Percentiles rank a stretch among this genome's conserved stretches.
These are phyloP conservation scores for Ecdyonurus torrentis DNA, from an alignment of 2,888 invertebrate species.

Conservation along the genomic window DNA sequence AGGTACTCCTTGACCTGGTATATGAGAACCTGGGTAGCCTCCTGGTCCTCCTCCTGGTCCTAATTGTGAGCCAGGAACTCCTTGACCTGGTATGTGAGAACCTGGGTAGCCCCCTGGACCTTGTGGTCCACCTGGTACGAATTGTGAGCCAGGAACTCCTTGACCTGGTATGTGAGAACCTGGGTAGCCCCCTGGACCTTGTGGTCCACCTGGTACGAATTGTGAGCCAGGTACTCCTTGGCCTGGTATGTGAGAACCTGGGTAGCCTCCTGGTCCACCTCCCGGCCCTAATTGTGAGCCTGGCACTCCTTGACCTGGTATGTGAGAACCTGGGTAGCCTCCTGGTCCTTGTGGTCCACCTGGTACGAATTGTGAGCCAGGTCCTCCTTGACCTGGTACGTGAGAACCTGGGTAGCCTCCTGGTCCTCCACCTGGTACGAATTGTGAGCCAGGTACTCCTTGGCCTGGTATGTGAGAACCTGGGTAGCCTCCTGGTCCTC, in stretches of 20 bases:
- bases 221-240: too few species aligned
- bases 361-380: too few species aligned
- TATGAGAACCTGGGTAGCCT: constrained; percentile 5
- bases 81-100: neutral
- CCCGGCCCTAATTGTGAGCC: neutral
- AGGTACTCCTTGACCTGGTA: constrained; percentile 9
- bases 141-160: constrained; percentile 12
- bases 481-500: neutral
- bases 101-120: constrained; percentile 12
- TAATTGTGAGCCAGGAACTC: neutral
- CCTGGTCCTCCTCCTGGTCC: neutral
- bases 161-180: neutral
- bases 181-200: constrained; percentile 7
- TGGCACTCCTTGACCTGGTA: too few species aligned
- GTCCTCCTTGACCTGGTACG: neutral
- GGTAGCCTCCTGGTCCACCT: constrained; percentile 9
- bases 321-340: neutral
- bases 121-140: constrained; percentile 6
- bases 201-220: constrained; percentile 9
- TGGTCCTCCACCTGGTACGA: constrained; percentile 1
- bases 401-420: constrained; percentile 7
- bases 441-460: too few species aligned
- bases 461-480: too few species aligned
- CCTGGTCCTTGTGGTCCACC: constrained; percentile 13
- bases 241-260: too few species aligned